Conservation (phyloP, 2,888 invertebrate species). For the Melanchra persicariae region DNA sequence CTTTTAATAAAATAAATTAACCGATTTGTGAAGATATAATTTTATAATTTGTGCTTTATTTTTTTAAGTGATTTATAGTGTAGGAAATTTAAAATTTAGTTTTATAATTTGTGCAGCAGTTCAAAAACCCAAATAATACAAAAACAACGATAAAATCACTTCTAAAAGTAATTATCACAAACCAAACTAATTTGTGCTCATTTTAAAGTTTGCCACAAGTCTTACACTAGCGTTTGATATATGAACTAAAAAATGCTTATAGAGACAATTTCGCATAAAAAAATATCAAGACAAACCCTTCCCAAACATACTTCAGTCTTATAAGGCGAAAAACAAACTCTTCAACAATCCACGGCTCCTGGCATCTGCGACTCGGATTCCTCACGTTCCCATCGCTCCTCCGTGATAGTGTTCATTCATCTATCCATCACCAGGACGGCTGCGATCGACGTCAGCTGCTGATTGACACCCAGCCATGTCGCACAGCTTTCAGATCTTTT, state of each 20-base stretch:
- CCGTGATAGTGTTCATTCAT: constrained; percentile 79
- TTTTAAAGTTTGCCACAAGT: not conserved
- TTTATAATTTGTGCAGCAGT: not conserved
- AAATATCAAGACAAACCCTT: not conserved
- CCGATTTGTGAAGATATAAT: not conserved
- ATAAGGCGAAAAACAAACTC: constrained; percentile 34
- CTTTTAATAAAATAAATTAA: not conserved
- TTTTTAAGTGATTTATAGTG: not conserved
- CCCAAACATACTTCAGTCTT: constrained; percentile 9
- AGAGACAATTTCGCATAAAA: not conserved
- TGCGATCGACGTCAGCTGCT: constrained; percentile 68
- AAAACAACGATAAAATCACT: not conserved
- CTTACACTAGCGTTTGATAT: not conserved
- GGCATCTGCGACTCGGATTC: constrained; percentile 66
- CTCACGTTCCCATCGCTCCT: constrained; percentile 62
- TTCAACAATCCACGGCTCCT: constrained; percentile 32
- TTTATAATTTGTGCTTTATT: not conserved
- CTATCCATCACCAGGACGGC: constrained; percentile 77
- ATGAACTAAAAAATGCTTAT: not conserved
- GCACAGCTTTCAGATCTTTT: constrained; percentile 69
- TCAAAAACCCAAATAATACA: not conserved
- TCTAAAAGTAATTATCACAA: not conserved
- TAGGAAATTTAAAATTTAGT: too few relatives aligned
- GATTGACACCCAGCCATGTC: constrained; percentile 70
- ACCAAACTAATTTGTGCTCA: not conserved